phyloP scores from a whole-genome alignment of 1,140 invertebrate species.

The Drosophila sproati region DNA sequence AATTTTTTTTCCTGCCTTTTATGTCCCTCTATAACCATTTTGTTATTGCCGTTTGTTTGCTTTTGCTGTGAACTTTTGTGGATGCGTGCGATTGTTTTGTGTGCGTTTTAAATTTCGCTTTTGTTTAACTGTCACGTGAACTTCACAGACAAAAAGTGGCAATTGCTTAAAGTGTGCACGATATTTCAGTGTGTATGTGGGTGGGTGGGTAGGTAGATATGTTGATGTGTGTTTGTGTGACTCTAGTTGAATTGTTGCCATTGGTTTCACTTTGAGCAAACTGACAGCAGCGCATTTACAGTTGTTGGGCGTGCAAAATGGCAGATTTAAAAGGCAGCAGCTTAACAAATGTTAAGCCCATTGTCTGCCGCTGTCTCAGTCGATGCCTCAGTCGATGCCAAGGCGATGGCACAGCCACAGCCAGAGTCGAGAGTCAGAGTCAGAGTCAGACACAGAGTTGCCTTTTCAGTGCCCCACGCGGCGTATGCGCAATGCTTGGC shows the following conservation, averaged over 20 bases:
- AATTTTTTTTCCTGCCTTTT: conserved; percentile 37
- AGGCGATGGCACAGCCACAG: background rate
- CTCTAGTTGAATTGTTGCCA: conserved; percentile 37
- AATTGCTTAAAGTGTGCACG: conserved; percentile 39
- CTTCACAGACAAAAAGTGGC: conserved; percentile 28
- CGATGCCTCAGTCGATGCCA: conserved; percentile 8
- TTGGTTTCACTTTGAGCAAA: conserved; percentile 49
- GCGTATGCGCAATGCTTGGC: conserved; percentile 58
- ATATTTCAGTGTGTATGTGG: conserved; percentile 24
- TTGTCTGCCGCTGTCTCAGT: conserved; percentile 29
- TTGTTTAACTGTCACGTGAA: conserved; percentile 35
- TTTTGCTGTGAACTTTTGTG: conserved; percentile 1
- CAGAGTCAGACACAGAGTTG: conserved; percentile 1
- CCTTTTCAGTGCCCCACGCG: conserved; percentile 18
- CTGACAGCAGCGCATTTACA: conserved; percentile 39
- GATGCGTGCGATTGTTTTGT: conserved; percentile 8
- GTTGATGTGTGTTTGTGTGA: conserved; percentile 3
- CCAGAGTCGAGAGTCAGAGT: background rate
- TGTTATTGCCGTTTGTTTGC: conserved; percentile 1
- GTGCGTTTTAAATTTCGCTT: conserved; percentile 43
- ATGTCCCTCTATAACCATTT: conserved; percentile 11
- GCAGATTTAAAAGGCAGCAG: conserved; percentile 39
- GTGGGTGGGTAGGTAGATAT: background rate
- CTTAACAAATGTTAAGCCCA: conserved; percentile 46
- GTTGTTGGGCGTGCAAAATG: conserved; percentile 41